phyloP scores from a whole-genome alignment of 2,888 invertebrate genomes.

The Ochropleura plecta region DNA sequence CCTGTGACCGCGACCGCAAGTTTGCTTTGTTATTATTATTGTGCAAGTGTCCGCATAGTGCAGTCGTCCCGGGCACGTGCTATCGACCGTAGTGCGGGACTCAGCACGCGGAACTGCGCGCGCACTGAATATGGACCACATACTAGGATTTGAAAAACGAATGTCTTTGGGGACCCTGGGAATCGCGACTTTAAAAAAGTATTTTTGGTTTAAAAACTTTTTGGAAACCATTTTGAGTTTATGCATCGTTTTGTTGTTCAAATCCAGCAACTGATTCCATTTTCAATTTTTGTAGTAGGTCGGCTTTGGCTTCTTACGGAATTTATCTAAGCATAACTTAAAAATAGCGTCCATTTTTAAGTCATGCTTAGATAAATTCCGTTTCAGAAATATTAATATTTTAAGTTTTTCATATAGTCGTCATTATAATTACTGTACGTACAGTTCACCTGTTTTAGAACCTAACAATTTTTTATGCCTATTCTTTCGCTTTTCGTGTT shows the following conservation, averaged over 20 bases:
- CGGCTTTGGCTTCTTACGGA: neutral
- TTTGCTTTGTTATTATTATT: slow-evolving; percentile 60
- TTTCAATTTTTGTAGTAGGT: too few species aligned
- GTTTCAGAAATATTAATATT: neutral
- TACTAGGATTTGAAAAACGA: slow-evolving; percentile 42
- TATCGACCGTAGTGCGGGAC: slow-evolving; percentile 78
- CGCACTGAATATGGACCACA: slow-evolving; percentile 56
- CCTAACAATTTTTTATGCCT: neutral
- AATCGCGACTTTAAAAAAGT: neutral
- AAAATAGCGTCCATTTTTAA: neutral
- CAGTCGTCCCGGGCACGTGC: slow-evolving; percentile 70
- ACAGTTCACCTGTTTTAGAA: neutral
- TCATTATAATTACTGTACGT: neutral
- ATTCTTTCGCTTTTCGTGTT: neutral
- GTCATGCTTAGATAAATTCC: neutral
- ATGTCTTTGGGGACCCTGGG: slow-evolving; percentile 1
- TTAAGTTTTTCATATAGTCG: neutral
- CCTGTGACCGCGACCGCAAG: slow-evolving; percentile 28
- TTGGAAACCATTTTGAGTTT: neutral
- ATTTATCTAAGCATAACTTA: neutral
- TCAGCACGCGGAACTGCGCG: slow-evolving; percentile 68
- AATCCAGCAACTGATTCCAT: neutral
- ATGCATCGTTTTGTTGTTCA: neutral
- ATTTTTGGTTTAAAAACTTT: neutral
- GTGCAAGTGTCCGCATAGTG: slow-evolving; percentile 66